These are phyloP conservation scores for Eretmochelys imbricata DNA, from an alignment of 2,113 vertebrate species.

Conservation along the genomic window DNA sequence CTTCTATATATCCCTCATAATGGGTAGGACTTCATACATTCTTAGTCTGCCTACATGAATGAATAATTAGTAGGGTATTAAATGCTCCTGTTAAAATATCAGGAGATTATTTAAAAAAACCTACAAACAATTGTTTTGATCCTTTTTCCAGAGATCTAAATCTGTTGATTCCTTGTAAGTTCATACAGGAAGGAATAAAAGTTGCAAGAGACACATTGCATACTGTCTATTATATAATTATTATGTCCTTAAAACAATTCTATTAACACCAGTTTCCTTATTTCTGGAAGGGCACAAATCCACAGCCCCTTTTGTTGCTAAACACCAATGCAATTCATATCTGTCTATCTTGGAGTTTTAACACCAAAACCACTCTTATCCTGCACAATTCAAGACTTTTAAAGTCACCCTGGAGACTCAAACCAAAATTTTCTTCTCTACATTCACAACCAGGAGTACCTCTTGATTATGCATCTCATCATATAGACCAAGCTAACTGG, in stretches of 20 bases:
- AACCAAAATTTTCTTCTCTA: not conserved
- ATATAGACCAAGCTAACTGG: not conserved
- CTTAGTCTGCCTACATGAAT: not conserved
- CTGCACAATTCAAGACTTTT: fast-evolving
- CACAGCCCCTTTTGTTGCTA: not conserved
- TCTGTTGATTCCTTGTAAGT: not conserved
- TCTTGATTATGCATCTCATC: conserved; percentile 56
- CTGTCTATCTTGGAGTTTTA: not conserved
- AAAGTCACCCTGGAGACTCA: not conserved
- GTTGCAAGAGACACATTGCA: not conserved
- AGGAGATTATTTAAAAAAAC: not conserved
- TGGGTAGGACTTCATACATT: not conserved
- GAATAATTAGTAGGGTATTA: not conserved
- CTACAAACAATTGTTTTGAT: not conserved
- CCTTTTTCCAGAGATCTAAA: not conserved
- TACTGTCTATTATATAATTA: not conserved
- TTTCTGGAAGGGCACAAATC: not conserved
- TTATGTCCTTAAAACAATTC: not conserved
- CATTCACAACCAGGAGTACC: not conserved
- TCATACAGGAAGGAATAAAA: not conserved
- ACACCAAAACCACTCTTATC: not conserved
- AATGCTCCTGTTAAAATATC: not conserved
- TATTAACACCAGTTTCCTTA: not conserved
- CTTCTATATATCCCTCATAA: not conserved
- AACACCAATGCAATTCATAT: not conserved